Evolutionary conservation across 2,888 invertebrate species (phyloP).

Genomic region (Petrophora chlorosata): DNA sequence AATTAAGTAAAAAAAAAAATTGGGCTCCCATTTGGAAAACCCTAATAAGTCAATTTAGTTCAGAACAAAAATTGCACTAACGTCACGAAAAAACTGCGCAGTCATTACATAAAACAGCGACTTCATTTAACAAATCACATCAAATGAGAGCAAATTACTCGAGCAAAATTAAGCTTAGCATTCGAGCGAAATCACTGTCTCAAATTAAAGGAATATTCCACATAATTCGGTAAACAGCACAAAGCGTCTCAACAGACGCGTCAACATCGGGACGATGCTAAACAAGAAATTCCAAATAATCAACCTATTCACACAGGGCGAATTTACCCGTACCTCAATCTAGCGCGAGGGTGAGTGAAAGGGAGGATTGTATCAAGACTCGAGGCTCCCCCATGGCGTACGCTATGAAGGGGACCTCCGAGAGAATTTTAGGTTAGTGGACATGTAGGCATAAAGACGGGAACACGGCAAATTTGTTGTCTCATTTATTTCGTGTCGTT

Average conservation of each 20-base stretch:
- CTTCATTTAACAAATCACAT: slow-evolving; percentile 15
- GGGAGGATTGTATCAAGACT: slow-evolving; percentile 79
- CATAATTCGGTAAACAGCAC: slow-evolving; percentile 38
- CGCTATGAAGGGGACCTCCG: slow-evolving; percentile 73
- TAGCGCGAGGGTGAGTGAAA: slow-evolving; percentile 74
- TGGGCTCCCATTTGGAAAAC: too few relatives aligned
- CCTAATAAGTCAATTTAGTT: too few relatives aligned
- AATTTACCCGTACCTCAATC: slow-evolving; percentile 76
- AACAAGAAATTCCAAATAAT: slow-evolving; percentile 78
- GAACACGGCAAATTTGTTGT: slow-evolving; percentile 84
- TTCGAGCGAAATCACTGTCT: slow-evolving; percentile 28
- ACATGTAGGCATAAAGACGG: slow-evolving; percentile 84
- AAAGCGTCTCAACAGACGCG: slow-evolving; percentile 37
- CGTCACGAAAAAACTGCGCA: slow-evolving; percentile 26
- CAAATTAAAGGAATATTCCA: slow-evolving; percentile 39
- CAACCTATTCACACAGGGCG: slow-evolving; percentile 76
- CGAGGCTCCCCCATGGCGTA: slow-evolving; percentile 71
- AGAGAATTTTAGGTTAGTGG: slow-evolving; percentile 84
- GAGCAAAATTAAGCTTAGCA: slow-evolving; percentile 20
- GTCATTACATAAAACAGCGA: slow-evolving; percentile 7
- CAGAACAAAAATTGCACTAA: too few relatives aligned
- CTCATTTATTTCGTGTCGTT: slow-evolving; percentile 83
- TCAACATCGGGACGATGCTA: slow-evolving; percentile 50
- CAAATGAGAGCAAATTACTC: slow-evolving; percentile 19
- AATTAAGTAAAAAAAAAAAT: too few relatives aligned